These are phyloP conservation scores for Dicerorhinus sumatrensis DNA, from an alignment of 2,113 vertebrate species.

Conservation along the genomic window DNA sequence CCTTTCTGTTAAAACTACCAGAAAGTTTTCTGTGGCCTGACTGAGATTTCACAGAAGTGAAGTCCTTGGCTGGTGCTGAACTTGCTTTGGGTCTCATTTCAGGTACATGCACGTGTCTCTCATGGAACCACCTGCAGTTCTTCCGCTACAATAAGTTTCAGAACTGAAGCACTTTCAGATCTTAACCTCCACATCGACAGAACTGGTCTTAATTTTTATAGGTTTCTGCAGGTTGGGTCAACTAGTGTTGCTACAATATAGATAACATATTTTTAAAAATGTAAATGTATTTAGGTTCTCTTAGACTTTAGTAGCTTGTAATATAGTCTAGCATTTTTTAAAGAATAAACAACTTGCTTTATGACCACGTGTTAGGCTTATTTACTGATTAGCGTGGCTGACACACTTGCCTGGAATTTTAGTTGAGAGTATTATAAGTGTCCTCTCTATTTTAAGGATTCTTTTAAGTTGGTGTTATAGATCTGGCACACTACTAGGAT, in stretches of 20 bases:
- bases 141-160: constrained; percentile 84
- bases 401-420: not conserved
- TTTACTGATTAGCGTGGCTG: not conserved
- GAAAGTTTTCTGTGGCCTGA: not conserved
- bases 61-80: not conserved
- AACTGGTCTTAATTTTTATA: constrained; percentile 51
- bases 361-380: not conserved
- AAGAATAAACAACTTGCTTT: constrained; percentile 85
- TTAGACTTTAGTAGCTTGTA: constrained; percentile 74
- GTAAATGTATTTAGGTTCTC: constrained; percentile 68
- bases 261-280: constrained; percentile 62
- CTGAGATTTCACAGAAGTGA: not conserved
- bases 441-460: not conserved
- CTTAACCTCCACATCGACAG: constrained; percentile 33
- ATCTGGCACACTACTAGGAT: not conserved
- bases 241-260: constrained; percentile 60
- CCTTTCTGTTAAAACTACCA: not conserved
- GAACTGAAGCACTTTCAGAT: constrained; percentile 16
- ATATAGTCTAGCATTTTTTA: constrained; percentile 75
- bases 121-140: constrained; percentile 84
- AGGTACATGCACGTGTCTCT: constrained; percentile 90
- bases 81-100: constrained; percentile 66
- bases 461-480: not conserved
- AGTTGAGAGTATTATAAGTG: not conserved
- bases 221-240: constrained; percentile 79